Percentiles rank a stretch among this genome's conserved stretches.
Evolutionary conservation across 1,140 invertebrate species (phyloP).

Genomic region (Globodera rostochiensis): DNA sequence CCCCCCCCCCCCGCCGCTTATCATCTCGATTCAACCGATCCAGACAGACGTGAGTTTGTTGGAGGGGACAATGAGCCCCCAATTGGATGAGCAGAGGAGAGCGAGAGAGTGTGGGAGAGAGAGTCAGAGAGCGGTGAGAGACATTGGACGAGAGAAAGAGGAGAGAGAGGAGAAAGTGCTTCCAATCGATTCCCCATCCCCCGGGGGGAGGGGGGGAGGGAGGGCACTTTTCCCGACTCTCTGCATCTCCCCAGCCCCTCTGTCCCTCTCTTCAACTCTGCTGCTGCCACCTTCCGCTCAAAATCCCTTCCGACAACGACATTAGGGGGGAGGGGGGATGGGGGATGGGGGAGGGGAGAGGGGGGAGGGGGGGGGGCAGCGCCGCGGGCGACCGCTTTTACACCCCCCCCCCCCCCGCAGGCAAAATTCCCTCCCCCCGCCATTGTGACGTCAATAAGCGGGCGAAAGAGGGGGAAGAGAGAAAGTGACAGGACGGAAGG

Average conservation of each 20-base stretch:
- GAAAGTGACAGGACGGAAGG: no score
- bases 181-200: not conserved
- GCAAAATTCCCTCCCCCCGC: no score
- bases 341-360: not conserved
- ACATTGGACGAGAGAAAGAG: not conserved
- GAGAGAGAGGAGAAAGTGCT: no score
- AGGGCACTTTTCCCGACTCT: not conserved
- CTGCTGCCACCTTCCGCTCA: not conserved
- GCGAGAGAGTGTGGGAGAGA: not conserved
- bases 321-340: not conserved
- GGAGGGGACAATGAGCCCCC: no score
- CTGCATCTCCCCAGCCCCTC: not conserved
- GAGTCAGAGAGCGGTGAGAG: not conserved
- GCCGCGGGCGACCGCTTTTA: no score
- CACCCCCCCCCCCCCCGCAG: no score
- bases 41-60: not conserved
- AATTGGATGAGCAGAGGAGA: not conserved
- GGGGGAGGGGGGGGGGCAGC: no score
- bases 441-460: no score
- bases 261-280: not conserved
- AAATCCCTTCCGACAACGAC: not conserved
- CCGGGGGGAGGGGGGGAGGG: not conserved
- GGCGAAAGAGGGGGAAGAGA: no score
- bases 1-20: not conserved
- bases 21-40: not conserved